phyloP scores from a whole-genome alignment of 2,113 vertebrate genomes.

The Cyprinus carpio region DNA sequence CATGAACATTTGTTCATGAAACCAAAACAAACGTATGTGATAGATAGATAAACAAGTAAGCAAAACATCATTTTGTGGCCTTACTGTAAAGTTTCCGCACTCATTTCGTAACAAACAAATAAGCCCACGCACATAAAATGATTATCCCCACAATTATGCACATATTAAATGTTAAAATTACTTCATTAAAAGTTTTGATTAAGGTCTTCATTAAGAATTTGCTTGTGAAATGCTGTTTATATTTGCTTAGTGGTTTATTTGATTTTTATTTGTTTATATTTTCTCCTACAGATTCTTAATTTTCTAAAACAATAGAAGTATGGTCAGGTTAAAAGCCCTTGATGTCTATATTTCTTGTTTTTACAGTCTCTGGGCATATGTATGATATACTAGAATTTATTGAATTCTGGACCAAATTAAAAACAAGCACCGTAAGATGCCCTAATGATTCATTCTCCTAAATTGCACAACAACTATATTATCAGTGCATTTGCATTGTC shows the following conservation, averaged over 20 bases:
- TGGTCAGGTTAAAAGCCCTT: neutral
- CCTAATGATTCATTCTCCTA: constrained; percentile 6
- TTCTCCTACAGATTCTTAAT: neutral
- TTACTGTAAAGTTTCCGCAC: neutral
- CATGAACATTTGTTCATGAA: neutral
- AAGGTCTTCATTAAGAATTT: neutral
- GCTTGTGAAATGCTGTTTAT: neutral
- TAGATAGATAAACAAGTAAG: neutral
- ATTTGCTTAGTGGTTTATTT: neutral
- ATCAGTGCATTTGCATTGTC: neutral
- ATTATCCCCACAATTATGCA: neutral
- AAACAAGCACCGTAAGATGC: neutral
- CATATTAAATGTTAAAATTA: neutral
- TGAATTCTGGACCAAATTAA: neutral
- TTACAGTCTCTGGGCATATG: neutral
- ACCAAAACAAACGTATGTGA: neutral
- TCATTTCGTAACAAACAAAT: neutral
- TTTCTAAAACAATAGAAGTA: neutral
- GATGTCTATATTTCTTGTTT: neutral
- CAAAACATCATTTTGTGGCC: too few relatives aligned
- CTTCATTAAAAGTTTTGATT: neutral
- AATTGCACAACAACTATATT: neutral
- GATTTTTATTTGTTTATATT: neutral
- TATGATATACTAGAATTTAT: neutral
- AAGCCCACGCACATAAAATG: neutral